Evolutionary conservation across 92 coral and sea anemone genomes (phyloP).

Genomic region (Palythoa grandiflora): DNA sequence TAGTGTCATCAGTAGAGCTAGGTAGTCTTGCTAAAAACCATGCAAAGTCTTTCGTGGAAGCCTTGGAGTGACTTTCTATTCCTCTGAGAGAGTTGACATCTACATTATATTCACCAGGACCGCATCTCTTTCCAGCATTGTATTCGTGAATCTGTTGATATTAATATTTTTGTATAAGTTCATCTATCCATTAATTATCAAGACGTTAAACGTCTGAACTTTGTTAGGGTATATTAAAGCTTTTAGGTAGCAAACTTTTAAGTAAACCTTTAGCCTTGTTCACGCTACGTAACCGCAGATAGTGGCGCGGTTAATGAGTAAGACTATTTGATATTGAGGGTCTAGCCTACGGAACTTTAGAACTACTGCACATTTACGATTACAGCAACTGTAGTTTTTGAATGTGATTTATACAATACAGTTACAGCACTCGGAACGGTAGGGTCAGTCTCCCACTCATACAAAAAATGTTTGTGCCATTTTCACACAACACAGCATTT

Average conservation of each 20-base stretch:
- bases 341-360: background rate
- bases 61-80: conserved; percentile 32
- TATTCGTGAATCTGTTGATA: conserved; percentile 44
- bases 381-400: background rate
- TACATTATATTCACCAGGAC: conserved; percentile 52
- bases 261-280: background rate
- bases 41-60: conserved; percentile 59
- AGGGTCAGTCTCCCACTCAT: background rate
- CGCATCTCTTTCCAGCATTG: conserved; percentile 65
- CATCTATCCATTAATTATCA: background rate
- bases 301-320: background rate
- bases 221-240: background rate
- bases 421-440: background rate
- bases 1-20: background rate
- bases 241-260: background rate
- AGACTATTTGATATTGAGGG: background rate
- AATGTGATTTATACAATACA: background rate
- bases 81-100: background rate
- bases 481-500: background rate
- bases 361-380: background rate
- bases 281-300: conserved; percentile 1
- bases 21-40: conserved; percentile 67
- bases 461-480: background rate
- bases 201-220: background rate
- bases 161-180: background rate